Base-by-base conservation (phyloP, 2,797 vertebrate genomes). In the Myotis planiceps region DNA sequence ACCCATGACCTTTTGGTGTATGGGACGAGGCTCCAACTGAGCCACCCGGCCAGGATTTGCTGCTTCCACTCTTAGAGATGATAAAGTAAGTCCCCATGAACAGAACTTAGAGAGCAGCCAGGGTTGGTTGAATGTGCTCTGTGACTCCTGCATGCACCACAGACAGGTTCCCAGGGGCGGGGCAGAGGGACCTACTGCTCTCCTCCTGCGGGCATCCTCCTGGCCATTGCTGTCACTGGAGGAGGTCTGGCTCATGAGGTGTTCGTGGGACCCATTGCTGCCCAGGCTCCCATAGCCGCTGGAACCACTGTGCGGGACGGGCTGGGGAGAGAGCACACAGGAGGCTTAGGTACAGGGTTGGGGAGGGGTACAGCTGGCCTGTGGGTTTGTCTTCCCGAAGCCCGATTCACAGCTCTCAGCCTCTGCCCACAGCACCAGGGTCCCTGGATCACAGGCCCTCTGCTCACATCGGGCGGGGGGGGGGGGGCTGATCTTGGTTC, bases 201-300 rank as follows among this genome's bases (percentile, higher is more conserved):
- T 99, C 88, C 97, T 97, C 97, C 94, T 99, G 60, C 80, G 97
- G 69, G 97, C 69, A 21, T 99, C 99, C 71, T 99, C 99, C 2
- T 99, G 99, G 51, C 99, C 99, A 1, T 99, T 98, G 97, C 99
- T 99, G 92, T 99, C 99, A 23, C 98, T 99, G 69, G 99, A 99
- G 9, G 99, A 99, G 14, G 99, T 99, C 96, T 99, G 98, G 39
- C 99, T 99, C 98, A 99, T 98, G 66, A 99, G 98, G 58, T 99
- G 99, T 90, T 99, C 99, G 0, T 98, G 99, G 12, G 99, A 99
- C 29, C 99, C 99, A 2, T 99, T 99, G 98, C 99, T 99, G 94
- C 99, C 99, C 74, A 99, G 97, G 97, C 99, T 99, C 21, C 99
- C 99, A 19, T 99, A 99, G 95, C 99, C 99, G 15, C 99, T 99